Evolutionary conservation across 1,140 invertebrate species (phyloP).

Genomic region (Polypedilum vanderplanki): DNA sequence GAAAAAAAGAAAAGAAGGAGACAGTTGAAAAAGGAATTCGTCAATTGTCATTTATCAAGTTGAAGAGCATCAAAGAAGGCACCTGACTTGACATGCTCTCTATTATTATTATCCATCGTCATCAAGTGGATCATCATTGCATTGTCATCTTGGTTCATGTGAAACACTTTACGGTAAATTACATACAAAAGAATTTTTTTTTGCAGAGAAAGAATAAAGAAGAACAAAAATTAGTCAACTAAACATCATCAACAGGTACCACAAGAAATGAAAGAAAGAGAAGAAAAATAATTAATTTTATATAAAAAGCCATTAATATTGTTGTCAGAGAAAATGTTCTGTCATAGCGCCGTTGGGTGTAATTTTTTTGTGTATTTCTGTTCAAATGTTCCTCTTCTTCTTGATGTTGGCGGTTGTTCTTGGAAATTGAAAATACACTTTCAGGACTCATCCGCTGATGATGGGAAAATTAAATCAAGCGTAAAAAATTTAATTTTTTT

Average conservation of each 20-base stretch:
- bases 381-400: not conserved
- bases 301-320: slow-evolving; percentile 29
- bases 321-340: slow-evolving; percentile 26
- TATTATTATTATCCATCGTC: not conserved
- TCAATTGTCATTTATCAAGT: slow-evolving; percentile 27
- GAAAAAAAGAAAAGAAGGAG: not conserved
- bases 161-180: slow-evolving; percentile 24
- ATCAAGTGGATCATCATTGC: slow-evolving; percentile 23
- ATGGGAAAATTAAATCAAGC: not conserved
- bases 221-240: not conserved
- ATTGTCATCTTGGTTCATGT: slow-evolving; percentile 17
- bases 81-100: slow-evolving; percentile 13
- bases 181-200: not conserved
- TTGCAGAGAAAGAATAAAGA: slow-evolving; percentile 15
- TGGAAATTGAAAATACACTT: not conserved
- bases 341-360: slow-evolving; percentile 22
- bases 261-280: not conserved
- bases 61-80: not conserved
- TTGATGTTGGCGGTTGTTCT: slow-evolving; percentile 21
- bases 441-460: not conserved
- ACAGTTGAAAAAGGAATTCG: not conserved
- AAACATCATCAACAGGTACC: not conserved
- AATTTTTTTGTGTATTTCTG: not conserved
- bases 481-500: not conserved
- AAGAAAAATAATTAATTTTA: slow-evolving; percentile 29